Conservation (phyloP, 1,140 invertebrate genomes). For the Drosophila ananassae region DNA sequence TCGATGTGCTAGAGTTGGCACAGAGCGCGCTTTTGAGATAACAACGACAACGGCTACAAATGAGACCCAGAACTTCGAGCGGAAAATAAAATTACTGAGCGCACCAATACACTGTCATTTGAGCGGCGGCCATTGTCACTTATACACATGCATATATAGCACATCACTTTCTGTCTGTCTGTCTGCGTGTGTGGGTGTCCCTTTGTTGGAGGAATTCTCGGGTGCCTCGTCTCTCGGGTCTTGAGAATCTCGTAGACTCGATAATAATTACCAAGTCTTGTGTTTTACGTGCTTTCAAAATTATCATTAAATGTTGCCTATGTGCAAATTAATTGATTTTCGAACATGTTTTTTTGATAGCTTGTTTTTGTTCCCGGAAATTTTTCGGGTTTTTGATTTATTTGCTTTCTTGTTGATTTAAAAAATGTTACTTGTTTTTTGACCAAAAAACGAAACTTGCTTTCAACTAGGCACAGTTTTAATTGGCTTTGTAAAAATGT, state of each 20-base stretch:
- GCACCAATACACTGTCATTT: constrained; percentile 57
- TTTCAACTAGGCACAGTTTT: not conserved
- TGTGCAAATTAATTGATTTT: constrained; percentile 68
- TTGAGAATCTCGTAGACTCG: constrained; percentile 26
- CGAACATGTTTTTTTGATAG: constrained; percentile 21
- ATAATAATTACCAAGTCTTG: constrained; percentile 62
- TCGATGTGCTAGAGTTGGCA: constrained; percentile 51
- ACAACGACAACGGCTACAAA: constrained; percentile 47
- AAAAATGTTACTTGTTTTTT: not conserved
- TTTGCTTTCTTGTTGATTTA: constrained; percentile 5
- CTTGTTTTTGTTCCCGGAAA: constrained; percentile 24
- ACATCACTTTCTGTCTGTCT: not conserved
- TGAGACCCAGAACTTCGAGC: constrained; percentile 9
- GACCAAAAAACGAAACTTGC: too few species aligned
- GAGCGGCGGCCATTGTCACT: constrained; percentile 66
- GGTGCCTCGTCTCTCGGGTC: not conserved
- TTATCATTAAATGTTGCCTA: constrained; percentile 66
- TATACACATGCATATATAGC: not conserved
- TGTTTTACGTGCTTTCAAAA: constrained; percentile 65
- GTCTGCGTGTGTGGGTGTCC: constrained; percentile 14
- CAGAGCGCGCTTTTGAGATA: constrained; percentile 55
- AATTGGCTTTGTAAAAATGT: not conserved
- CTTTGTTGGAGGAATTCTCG: constrained; percentile 26
- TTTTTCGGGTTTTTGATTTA: constrained; percentile 1
- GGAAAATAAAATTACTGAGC: constrained; percentile 54